Evolutionary conservation across 2,113 vertebrate genomes (phyloP).

Genomic region (Amia ocellicauda): DNA sequence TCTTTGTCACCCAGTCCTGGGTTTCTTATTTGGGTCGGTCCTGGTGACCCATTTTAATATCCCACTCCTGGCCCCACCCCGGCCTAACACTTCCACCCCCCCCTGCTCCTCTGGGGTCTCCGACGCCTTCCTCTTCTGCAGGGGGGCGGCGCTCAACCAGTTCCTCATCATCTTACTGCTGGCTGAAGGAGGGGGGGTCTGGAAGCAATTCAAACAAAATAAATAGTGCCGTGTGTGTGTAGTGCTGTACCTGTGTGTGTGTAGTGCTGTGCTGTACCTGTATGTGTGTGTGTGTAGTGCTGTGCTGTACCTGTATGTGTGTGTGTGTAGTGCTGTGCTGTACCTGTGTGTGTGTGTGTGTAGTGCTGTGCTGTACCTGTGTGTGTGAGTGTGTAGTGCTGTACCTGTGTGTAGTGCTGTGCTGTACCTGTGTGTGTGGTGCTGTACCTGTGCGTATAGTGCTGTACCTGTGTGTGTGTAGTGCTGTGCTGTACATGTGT

Average conservation of each 20-base stretch:
- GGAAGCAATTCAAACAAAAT: background rate
- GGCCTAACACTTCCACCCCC: conserved; percentile 35
- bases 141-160: conserved; percentile 73
- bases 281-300: too few relatives aligned
- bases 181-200: conserved; percentile 64
- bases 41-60: conserved; percentile 57
- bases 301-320: too few relatives aligned
- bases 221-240: conserved; percentile 5
- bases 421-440: too few relatives aligned
- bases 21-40: conserved; percentile 19
- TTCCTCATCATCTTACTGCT: conserved; percentile 77
- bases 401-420: too few relatives aligned
- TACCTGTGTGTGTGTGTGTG: too few relatives aligned
- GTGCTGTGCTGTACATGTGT: too few relatives aligned
- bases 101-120: conserved; percentile 40
- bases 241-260: background rate
- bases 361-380: too few relatives aligned
- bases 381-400: too few relatives aligned
- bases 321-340: too few relatives aligned
- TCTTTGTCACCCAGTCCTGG: background rate
- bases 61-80: conserved; percentile 39
- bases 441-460: too few relatives aligned
- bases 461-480: too few relatives aligned
- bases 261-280: background rate
- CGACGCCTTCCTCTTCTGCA: conserved; percentile 69